Percentiles rank a stretch among this genome's conserved stretches.
phyloP scores from a whole-genome alignment of 2,113 vertebrate species.

The Emydocephalus ijimae region DNA sequence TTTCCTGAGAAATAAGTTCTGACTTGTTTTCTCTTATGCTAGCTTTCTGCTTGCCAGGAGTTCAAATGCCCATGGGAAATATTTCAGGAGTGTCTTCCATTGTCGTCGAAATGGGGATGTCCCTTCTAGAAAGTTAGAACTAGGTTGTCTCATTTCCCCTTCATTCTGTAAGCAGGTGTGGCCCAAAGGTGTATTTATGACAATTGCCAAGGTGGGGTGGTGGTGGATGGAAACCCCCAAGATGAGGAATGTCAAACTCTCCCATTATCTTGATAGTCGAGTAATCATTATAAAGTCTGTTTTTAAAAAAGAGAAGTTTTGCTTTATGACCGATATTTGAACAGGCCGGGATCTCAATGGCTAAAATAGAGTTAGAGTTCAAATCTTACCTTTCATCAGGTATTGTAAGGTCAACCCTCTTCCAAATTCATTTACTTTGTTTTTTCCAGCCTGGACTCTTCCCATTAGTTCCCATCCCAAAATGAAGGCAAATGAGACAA shows the following conservation, averaged over 20 bases:
- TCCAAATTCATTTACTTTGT: background rate
- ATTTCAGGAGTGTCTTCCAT: background rate
- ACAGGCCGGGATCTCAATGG: background rate
- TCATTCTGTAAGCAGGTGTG: background rate
- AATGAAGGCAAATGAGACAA: background rate
- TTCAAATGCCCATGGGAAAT: background rate
- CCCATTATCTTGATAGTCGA: background rate
- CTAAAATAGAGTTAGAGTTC: background rate
- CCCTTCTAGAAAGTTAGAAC: background rate
- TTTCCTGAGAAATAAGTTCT: background rate
- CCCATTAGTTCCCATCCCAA: background rate
- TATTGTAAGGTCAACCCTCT: background rate
- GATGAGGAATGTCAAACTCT: background rate
- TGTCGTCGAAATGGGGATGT: background rate
- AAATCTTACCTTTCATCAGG: background rate
- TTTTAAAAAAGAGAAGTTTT: background rate
- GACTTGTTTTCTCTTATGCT: background rate
- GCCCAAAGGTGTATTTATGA: background rate
- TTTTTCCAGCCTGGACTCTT: background rate
- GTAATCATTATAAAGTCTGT: background rate
- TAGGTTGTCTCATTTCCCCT: background rate
- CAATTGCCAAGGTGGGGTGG: background rate
- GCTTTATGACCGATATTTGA: background rate
- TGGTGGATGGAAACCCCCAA: background rate
- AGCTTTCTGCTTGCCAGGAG: background rate